Base-by-base conservation (phyloP, 2,888 invertebrate genomes). In the Heliconius sara region DNA sequence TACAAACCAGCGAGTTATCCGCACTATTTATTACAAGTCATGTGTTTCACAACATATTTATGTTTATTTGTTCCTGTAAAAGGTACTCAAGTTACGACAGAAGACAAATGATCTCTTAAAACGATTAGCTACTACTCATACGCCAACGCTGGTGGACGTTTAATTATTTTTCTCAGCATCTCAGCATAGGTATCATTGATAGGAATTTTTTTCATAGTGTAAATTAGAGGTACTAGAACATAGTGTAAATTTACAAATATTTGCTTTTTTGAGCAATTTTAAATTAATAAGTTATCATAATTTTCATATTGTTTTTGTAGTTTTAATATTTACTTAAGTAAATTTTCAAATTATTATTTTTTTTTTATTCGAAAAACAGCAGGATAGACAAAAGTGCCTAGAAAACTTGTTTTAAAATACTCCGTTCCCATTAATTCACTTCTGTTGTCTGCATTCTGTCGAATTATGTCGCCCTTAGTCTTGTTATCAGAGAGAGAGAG, bases 41-140 rank as follows among this genome's bases (percentile, higher is more conserved):
- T 67, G 22, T 19, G 34, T 30, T 66, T 25, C 66, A 66, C 19
- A 30, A 30, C 3, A 34, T 34, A 67, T 34, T 47, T 47, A 47
- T 47, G 34, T 39, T 39, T 68, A 68, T 68, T 68, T 68, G 67
- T 68, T 68, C 39, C 67, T 68, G n/a, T 39, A 67, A 39, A 3
- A 68, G 39, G 39, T 39, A 68, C 39, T 68, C 39, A 68, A 68
- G 72, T 72, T 52, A 72, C 30, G 72, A 72, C 30, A 72, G 22
- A 52, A 71, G 52, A 72, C 27, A 57, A 72, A 72, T 57, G 72
- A 57, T 72, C 22, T 27, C 27, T 72, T 72, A 30, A 52, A 72
- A 52, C 30, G 22, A 30, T 72, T 57, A 30, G 47, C 72, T 30
- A 72, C 72, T 30, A 52, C 72, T 72, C 47, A 12, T 72, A 72